phyloP scores from a whole-genome alignment of 2,888 invertebrate species.

The Eubasilissa splendida region DNA sequence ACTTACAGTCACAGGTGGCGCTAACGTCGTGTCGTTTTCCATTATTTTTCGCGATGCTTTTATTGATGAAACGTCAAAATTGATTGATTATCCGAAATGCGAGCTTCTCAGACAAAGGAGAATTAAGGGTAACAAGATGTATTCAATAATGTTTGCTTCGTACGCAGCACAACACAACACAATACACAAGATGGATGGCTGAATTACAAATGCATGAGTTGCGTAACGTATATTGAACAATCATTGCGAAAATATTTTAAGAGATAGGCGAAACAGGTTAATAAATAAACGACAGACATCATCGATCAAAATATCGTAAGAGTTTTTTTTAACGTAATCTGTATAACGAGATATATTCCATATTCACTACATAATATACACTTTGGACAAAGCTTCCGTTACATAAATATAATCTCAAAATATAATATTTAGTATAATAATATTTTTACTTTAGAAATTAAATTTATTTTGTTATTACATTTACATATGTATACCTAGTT shows the following conservation, averaged over 20 bases:
- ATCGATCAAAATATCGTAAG: no score
- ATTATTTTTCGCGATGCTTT: conserved; percentile 42
- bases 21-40: conserved; percentile 40
- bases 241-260: not conserved
- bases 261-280: no score
- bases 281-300: no score
- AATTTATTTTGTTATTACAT: no score
- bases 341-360: no score
- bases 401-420: no score
- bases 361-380: no score
- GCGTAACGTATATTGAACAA: not conserved
- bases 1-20: conserved; percentile 27
- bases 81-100: conserved; percentile 49
- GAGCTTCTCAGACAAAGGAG: conserved; percentile 36
- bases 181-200: conserved; percentile 14
- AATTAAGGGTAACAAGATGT: conserved; percentile 3
- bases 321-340: no score
- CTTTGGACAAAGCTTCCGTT: no score
- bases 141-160: conserved; percentile 12
- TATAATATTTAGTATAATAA: no score
- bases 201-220: conserved; percentile 13
- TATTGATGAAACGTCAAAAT: conserved; percentile 43
- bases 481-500: no score
- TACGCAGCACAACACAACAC: not conserved
- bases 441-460: no score